Conservation (phyloP, 2,888 invertebrate species). For the Oxystoma pomonae region DNA sequence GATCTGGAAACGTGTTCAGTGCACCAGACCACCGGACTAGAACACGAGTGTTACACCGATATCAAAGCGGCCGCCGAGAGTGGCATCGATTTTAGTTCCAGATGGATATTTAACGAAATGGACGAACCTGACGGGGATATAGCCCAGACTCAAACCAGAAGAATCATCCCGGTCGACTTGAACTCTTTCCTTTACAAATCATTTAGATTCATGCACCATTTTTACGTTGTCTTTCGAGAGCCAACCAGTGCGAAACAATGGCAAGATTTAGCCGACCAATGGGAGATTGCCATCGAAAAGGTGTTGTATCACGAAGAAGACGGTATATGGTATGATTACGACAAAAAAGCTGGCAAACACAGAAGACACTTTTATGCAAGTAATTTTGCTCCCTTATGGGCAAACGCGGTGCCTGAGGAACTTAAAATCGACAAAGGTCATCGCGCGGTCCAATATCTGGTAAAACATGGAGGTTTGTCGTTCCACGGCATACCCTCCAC, state of each 20-base stretch:
- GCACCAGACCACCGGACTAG: conserved; percentile 11
- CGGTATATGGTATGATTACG: conserved; percentile 71
- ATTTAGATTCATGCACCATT: conserved; percentile 58
- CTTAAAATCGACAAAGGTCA: conserved; percentile 39
- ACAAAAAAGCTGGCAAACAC: conserved; percentile 52
- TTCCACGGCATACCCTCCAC: conserved; percentile 65
- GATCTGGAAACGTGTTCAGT: conserved; percentile 52
- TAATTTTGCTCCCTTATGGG: conserved; percentile 71
- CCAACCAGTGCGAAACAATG: conserved; percentile 52
- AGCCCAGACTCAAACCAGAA: conserved; percentile 59
- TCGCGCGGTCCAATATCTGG: conserved; percentile 54
- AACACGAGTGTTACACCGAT: conserved; percentile 57
- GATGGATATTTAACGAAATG: conserved; percentile 66
- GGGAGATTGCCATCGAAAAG: conserved; percentile 60
- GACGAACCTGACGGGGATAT: conserved; percentile 49
- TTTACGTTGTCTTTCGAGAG: conserved; percentile 54
- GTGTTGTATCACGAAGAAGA: conserved; percentile 74
- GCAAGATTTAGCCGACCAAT: conserved; percentile 40
- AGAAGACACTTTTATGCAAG: conserved; percentile 65
- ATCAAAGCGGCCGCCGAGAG: conserved; percentile 61
- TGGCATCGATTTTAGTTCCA: conserved; percentile 83
- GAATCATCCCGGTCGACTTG: conserved; percentile 76
- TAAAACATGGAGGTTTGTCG: conserved; percentile 41
- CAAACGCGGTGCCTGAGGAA: conserved; percentile 45
- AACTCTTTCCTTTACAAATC: conserved; percentile 73